Evolutionary conservation across 1,140 invertebrate species (phyloP), one percentile per base, ranked within the genome.

Genomic region (Dreissena rostriformis): DNA sequence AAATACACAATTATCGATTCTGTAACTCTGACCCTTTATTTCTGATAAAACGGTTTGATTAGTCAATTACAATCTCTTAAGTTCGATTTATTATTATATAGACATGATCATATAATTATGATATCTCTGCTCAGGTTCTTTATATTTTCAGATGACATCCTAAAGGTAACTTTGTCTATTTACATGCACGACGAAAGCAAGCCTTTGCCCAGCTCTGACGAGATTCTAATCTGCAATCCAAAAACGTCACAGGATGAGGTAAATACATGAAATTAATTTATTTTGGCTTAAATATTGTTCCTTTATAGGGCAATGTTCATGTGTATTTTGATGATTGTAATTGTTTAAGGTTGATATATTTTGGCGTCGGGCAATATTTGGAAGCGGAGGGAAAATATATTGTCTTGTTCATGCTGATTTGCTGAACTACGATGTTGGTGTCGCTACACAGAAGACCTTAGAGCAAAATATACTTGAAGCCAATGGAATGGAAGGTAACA

Each of bases 381-480:
- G 76, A 76, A 80, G 4, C 29, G 89, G 82, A 71, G 26, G 26
- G 17, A 71, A 81, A 24, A 81, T 81, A 22, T 29, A 81, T 49
- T 81, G 78, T 24, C 68, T 81, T 29, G 67, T 81, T 24, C 70
- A 63, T 57, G 67, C 28, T 26, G 78, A 81, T 39, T 24, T 24
- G 29, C 68, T 81, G 22, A 51, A 55, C 22, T 24, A 24, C 53
- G 52, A 66, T 70, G 65, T 74, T 76, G 52, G 75, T 26, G 87
- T 87, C 29, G 24, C 29, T 63, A 83, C 74, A 55, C 67, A 79
- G 76, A 88, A 88, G 66, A 86, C 88, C 75, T 77, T 91, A 61
- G 88, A 90, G 19, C 63, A 87, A 28, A 90, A 89, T 73, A 70
- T 87, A 12, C 74, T 85, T 51, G 86, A 87, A 86, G 22, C 52